Base-by-base conservation (phyloP, 2,888 invertebrate species). In the Glyphotaelius pellucidus region DNA sequence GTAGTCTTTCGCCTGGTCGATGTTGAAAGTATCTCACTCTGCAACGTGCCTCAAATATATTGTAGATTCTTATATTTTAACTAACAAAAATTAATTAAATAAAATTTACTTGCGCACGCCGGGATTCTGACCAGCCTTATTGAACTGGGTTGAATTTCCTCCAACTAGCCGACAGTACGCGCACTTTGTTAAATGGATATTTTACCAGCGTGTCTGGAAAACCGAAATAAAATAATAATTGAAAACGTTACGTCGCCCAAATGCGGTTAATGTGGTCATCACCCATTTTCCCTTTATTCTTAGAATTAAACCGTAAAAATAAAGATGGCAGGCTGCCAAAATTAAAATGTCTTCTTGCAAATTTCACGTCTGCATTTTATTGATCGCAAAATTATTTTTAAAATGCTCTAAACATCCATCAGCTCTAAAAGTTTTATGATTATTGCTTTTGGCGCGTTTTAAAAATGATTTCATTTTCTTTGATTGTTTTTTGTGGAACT, bases 291-390 rank as follows among this genome's bases (percentile, higher is more conserved):
- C 80, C 67, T 35, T 88, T 80, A 89, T 89, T 89, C 67, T 89
- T 89, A 80, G 88, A 89, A 89, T 79, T 35, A n/a, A 38, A 80
- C 88, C 25, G 88, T 31, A 35, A 89, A 86, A 42, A 79, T 35
- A 89, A 89, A 89, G 88, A 89, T 89, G 88, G 88, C 80, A n/a
- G 79, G 35, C 35, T 25, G 79, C 79, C 88, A 89, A 89, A 30
- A 86, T 86, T 42, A 47, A 42, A 83, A 35, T 83, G 35, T 83
- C 38, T 35, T 83, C 35, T 83, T 14, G 67, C 67, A 25, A 67
- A 67, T 67, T 67, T 67, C 25, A n/a, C 67, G 67, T 81, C 81
- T 81, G 81, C 81, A 81, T 81, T 81, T 81, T 81, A 81, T 81
- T 32, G 81, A 81, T 81, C 81, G 32, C 32, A 32, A 32, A 81